Base-by-base conservation (phyloP, 2,797 vertebrate species). In the Periophthalmus magnuspinnatus region DNA sequence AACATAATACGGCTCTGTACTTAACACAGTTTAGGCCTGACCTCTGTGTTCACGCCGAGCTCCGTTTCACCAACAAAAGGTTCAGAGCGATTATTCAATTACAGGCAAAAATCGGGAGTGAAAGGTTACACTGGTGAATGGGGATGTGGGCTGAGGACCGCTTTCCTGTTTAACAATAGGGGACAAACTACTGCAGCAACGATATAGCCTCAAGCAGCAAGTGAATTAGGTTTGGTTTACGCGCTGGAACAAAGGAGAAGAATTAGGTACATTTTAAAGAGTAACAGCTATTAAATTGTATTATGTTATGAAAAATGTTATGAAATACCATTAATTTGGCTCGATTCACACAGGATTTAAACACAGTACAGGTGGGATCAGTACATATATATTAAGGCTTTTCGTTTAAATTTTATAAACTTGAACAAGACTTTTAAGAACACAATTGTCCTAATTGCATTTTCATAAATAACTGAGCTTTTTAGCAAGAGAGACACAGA, bases 51-150 rank as follows among this genome's bases (percentile, higher is more conserved):
- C 81, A 50, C 68, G 77, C 50, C 0, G 45, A 88, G 82, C 78
- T 84, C 77, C 79, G 82, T 88, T 92, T 92, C 81, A 89, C 86
- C 82, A 86, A 93, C 86, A 89, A 91, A 86, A 88, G 81, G 82
- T 86, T 84, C 82, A 78, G 82, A 64, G 82, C 65, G 75, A 87
- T 89, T 84, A 85, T 84, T 74, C 74, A 48, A 75, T 71, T 72
- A 85, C 81, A 70, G 54, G 33, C 9, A 74, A 81, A 70, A 77
- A 82, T 73, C 68, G 71, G 81, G 52, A 58, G 81, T 83, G 87
- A 84, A 90, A 91, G 71, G 80, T 77, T 83, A 88, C 76, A 78
- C 85, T 68, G 78, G 75, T 32, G 72, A 62, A 76, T 17, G 75
- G 50, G 59, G 59, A 59, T 65, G 48, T 14, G 67, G 76, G 48